Percentiles rank a stretch among this genome's conserved stretches.
These are phyloP conservation scores for Harpalus rufipes DNA, from an alignment of 2,888 invertebrate species.

Conservation along the genomic window DNA sequence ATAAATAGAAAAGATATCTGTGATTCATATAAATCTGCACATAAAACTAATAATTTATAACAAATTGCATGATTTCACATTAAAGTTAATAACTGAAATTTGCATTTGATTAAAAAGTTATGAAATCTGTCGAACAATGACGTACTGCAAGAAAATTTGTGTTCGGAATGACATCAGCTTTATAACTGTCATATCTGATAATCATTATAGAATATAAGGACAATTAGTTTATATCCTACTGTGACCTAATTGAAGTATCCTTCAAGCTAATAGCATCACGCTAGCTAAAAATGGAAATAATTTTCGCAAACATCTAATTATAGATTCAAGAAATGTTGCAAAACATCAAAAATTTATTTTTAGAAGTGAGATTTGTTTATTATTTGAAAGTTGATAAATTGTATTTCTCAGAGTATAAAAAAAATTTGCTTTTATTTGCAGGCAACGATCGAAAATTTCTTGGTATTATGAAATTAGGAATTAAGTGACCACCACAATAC, in stretches of 20 bases:
- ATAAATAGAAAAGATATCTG: slow-evolving; percentile 34
- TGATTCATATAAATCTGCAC: slow-evolving; percentile 33
- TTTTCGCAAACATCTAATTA: not conserved
- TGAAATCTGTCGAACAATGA: slow-evolving; percentile 54
- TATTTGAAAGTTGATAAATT: not conserved
- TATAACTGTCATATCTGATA: slow-evolving; percentile 43
- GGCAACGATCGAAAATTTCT: too few relatives aligned
- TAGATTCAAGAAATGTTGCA: not conserved
- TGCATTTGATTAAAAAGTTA: slow-evolving; percentile 50
- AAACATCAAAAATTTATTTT: not conserved
- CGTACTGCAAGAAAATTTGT: slow-evolving; percentile 50
- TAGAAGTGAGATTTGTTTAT: not conserved
- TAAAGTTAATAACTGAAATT: slow-evolving; percentile 58
- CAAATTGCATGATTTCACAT: slow-evolving; percentile 52
- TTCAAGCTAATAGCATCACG: slow-evolving; percentile 23
- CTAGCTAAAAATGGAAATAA: not conserved
- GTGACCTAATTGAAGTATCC: slow-evolving; percentile 33
- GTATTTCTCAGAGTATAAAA: too few relatives aligned
- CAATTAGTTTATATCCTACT: slow-evolving; percentile 40
- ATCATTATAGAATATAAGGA: slow-evolving; percentile 36
- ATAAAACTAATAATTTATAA: slow-evolving; percentile 53
- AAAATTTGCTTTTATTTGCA: too few relatives aligned
- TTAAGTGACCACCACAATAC: too few relatives aligned
- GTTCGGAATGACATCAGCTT: slow-evolving; percentile 39
- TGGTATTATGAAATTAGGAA: too few relatives aligned